Base-by-base conservation (phyloP, 2,888 invertebrate genomes). In the Liposcelis brunnea region DNA sequence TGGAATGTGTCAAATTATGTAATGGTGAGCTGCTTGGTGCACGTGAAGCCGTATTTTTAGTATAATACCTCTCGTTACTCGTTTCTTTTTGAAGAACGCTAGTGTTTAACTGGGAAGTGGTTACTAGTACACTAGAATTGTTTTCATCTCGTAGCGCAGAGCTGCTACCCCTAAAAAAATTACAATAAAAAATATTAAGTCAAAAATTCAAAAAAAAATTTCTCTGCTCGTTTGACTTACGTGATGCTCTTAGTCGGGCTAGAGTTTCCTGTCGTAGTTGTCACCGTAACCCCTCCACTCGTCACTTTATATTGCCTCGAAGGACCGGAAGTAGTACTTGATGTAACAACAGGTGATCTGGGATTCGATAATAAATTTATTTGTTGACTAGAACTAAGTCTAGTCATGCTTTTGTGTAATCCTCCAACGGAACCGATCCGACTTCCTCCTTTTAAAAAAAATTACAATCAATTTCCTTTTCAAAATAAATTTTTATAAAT, bases 391-490 rank as follows among this genome's bases (percentile, higher is more conserved):
- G 80, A 80, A 49, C 81, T 81, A 49, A 84, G 60, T 33, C 82
- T 71, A 7, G 83, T 83, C 82, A 84, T 82, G 59, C 83, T 83
- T 59, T 82, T 83, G 59, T 83, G 82, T 3, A 83, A 66, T 1
- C 82, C 83, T 7, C 80, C 80, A 11, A 81, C 78, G 1, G 80
- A 80, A 12, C 80, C 80, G 18, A 54, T 52, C 21, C 58, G 51
- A 49, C 57, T 57, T 15, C 57, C 56, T 36, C 73, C 73, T 72
- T 56, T 6, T 18, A 44, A 44, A 44, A 15, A 14, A 49, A 52
- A 53, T 44, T 43, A 18, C 14, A 19, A 45, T n/a, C 16, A 14
- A 11, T 45, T n/a, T 44, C 11, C 4, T 12, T 11, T 14, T 45
- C 6, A 12, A n/a, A n/a, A 19, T 21, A 42, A n/a, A 14, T 31